Percentiles rank a stretch among this genome's conserved stretches.
phyloP scores from a whole-genome alignment of 30 jellyfish, hydroid and myxozoan species.

The Aurelia sp. region DNA sequence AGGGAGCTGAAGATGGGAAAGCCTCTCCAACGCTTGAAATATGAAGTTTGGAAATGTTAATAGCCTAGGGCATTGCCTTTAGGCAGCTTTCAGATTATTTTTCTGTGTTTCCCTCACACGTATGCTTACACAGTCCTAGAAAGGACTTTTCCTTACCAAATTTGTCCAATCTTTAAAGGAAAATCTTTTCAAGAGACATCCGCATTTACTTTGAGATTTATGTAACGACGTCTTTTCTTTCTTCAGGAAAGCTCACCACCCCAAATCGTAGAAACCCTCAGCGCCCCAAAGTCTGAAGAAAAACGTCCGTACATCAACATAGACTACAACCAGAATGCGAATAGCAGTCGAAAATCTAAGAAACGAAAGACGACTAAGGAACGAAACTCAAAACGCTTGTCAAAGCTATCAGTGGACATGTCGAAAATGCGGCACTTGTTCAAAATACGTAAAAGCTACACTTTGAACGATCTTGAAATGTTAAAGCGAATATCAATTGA shows the following conservation, averaged over 20 bases:
- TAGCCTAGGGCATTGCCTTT: too few species aligned
- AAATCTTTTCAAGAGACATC: too few species aligned
- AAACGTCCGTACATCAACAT: constrained; percentile 53
- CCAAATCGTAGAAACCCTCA: not conserved
- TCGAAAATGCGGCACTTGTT: constrained; percentile 64
- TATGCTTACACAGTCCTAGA: too few species aligned
- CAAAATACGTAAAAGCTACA: constrained; percentile 54
- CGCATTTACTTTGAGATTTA: too few species aligned
- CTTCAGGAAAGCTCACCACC: constrained; percentile 3
- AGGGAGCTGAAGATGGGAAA: too few species aligned
- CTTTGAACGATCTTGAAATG: constrained; percentile 63
- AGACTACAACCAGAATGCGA: constrained; percentile 46
- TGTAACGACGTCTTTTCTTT: not conserved
- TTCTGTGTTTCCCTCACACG: too few species aligned
- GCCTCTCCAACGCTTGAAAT: too few species aligned
- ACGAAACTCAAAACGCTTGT: constrained; percentile 30
- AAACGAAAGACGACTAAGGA: constrained; percentile 19
- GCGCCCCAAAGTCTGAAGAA: not conserved
- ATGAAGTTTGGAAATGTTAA: too few species aligned
- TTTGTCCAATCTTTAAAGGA: too few species aligned
- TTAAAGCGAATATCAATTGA: constrained; percentile 55
- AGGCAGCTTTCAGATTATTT: too few species aligned
- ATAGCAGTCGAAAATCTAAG: not conserved
- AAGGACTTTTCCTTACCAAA: too few species aligned
- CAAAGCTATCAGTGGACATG: constrained; percentile 53